phyloP scores from a whole-genome alignment of 92 coral and sea anemone genomes.

The Paragorgia papillata region DNA sequence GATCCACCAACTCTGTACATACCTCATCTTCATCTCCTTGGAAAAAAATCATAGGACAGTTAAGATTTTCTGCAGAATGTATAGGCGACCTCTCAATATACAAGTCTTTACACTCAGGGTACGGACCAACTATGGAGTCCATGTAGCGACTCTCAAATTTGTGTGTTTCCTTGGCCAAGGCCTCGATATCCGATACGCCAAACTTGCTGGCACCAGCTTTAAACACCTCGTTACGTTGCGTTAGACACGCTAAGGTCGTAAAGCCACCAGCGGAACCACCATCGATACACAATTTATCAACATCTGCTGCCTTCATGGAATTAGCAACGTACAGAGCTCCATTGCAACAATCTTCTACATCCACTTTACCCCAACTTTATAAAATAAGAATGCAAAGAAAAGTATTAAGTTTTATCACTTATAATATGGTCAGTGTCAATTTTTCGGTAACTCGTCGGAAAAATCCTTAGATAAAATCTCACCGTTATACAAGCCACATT shows the following conservation, averaged over 20 bases:
- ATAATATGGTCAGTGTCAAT: too few relatives aligned
- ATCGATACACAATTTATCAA: conserved; percentile 67
- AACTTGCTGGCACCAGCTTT: conserved; percentile 86
- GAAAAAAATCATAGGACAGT: conserved; percentile 76
- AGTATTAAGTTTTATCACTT: not conserved
- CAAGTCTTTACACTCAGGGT: conserved; percentile 65
- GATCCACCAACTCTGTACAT: not conserved
- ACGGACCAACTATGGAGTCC: conserved; percentile 76
- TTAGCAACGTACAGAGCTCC: conserved; percentile 87
- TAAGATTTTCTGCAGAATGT: conserved; percentile 59
- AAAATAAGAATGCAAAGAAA: conserved; percentile 1
- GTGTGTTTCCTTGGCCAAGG: conserved; percentile 77
- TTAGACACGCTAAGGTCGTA: conserved; percentile 77
- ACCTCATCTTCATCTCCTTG: conserved; percentile 97
- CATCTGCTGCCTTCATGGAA: conserved; percentile 72
- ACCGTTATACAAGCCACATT: too few relatives aligned
- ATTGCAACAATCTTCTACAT: conserved; percentile 84
- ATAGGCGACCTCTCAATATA: conserved; percentile 82
- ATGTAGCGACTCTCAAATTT: conserved; percentile 88
- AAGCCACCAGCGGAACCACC: conserved; percentile 98
- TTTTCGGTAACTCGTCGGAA: too few relatives aligned
- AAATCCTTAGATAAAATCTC: too few relatives aligned
- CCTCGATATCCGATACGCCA: conserved; percentile 78
- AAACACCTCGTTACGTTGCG: conserved; percentile 74
- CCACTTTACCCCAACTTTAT: conserved; percentile 87